These are phyloP conservation scores for Myanophis thanlyinensis DNA, from an alignment of 2,113 vertebrate genomes.

Conservation along the genomic window DNA sequence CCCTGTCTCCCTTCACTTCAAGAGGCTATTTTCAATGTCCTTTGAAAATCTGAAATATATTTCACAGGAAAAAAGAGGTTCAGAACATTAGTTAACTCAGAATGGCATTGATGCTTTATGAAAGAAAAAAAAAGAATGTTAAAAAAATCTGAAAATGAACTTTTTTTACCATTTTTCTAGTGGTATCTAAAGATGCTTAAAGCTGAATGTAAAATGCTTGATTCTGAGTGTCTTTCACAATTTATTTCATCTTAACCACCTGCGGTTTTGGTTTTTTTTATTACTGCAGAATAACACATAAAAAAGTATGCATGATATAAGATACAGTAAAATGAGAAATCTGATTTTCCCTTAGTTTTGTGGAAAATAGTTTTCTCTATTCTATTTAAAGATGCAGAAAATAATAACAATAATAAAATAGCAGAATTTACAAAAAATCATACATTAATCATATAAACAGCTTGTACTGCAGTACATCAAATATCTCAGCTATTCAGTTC, in stretches of 20 bases:
- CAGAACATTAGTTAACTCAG: background rate
- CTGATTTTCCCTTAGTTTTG: background rate
- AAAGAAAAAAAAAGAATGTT: background rate
- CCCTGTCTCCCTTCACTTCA: background rate
- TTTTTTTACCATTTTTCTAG: background rate
- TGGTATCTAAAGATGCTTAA: conserved; percentile 17
- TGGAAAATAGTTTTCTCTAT: conserved; percentile 15
- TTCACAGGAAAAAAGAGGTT: background rate
- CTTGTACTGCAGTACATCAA: conserved; percentile 22
- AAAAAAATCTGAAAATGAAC: background rate
- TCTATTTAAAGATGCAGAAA: conserved; percentile 35
- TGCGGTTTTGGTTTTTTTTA: background rate
- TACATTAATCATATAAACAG: conserved; percentile 36
- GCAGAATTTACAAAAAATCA: conserved; percentile 10
- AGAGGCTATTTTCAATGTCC: background rate
- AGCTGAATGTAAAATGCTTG: background rate
- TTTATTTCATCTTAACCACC: background rate
- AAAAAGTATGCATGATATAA: background rate
- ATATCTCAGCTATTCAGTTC: background rate
- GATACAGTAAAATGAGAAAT: background rate
- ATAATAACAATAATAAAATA: conserved; percentile 26
- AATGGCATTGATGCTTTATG: background rate
- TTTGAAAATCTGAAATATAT: background rate
- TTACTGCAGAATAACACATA: background rate
- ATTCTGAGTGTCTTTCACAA: conserved; percentile 20